These are phyloP conservation scores for Nicator chloris DNA, from an alignment of 2,113 vertebrate genomes.

Conservation along the genomic window DNA sequence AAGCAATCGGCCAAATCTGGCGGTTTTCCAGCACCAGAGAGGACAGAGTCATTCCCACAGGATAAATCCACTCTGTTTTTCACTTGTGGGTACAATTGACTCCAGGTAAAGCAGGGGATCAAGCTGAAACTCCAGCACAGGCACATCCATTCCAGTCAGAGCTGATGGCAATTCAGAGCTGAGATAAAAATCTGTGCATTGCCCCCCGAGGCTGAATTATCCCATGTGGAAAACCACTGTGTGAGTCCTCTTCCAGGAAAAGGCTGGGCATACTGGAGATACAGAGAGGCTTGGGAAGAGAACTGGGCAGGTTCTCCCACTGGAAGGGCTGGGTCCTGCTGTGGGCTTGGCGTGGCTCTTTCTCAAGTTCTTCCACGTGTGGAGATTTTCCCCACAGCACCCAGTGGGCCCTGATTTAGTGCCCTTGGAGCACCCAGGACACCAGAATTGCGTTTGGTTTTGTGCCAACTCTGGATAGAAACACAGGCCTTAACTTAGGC, in stretches of 20 bases:
- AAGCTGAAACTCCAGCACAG: background rate
- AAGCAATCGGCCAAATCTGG: background rate
- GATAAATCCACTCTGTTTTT: background rate
- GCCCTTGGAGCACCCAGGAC: background rate
- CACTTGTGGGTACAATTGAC: background rate
- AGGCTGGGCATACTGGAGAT: background rate
- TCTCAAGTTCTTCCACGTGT: background rate
- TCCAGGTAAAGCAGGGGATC: background rate
- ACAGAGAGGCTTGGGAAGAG: background rate
- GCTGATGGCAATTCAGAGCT: background rate
- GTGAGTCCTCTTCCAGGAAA: background rate
- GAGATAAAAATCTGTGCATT: background rate
- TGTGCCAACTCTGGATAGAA: background rate
- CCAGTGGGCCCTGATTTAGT: background rate
- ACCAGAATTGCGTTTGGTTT: background rate
- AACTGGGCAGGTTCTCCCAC: background rate
- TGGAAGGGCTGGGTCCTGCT: background rate
- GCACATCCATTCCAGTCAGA: background rate
- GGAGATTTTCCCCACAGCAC: background rate
- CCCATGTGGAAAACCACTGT: background rate
- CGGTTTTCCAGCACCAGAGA: background rate
- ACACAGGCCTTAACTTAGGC: background rate
- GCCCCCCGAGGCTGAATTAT: constrained; percentile 5
- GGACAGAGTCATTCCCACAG: background rate
- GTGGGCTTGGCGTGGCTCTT: background rate